Evolutionary conservation across 1,140 invertebrate species (phyloP).

Genomic region (Diprion similis): DNA sequence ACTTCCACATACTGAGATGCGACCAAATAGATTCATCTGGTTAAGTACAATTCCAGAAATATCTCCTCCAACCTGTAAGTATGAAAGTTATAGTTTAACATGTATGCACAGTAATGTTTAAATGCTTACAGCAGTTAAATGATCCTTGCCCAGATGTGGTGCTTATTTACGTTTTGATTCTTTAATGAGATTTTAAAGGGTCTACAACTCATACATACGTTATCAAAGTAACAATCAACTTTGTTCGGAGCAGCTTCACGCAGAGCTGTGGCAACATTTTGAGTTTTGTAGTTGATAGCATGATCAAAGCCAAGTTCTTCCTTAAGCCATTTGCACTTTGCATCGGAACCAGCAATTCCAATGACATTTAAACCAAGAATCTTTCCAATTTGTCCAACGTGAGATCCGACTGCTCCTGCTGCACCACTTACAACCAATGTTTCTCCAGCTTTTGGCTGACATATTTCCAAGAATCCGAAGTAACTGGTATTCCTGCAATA

Average conservation of each 20-base stretch:
- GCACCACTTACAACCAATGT: slow-evolving; percentile 72
- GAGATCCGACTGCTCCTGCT: slow-evolving; percentile 72
- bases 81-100: slow-evolving; percentile 14
- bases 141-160: neutral
- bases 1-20: slow-evolving; percentile 70
- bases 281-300: slow-evolving; percentile 76
- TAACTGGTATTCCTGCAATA: slow-evolving; percentile 56
- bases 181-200: slow-evolving; percentile 9
- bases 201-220: slow-evolving; percentile 59
- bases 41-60: slow-evolving; percentile 67
- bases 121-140: slow-evolving; percentile 6
- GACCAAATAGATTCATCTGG: slow-evolving; percentile 69
- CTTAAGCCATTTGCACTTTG: slow-evolving; percentile 73
- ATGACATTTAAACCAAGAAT: slow-evolving; percentile 73
- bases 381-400: slow-evolving; percentile 79
- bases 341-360: slow-evolving; percentile 74
- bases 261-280: slow-evolving; percentile 63
- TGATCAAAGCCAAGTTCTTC: slow-evolving; percentile 71
- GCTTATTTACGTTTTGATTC: slow-evolving; percentile 10
- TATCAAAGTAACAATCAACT: slow-evolving; percentile 78
- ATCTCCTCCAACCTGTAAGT: slow-evolving; percentile 70
- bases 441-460: slow-evolving; percentile 72
- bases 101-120: neutral
- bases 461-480: slow-evolving; percentile 75
- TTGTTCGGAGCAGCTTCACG: slow-evolving; percentile 71